phyloP scores from a whole-genome alignment of 1,140 invertebrate species.

The Drosophila baimaii region DNA sequence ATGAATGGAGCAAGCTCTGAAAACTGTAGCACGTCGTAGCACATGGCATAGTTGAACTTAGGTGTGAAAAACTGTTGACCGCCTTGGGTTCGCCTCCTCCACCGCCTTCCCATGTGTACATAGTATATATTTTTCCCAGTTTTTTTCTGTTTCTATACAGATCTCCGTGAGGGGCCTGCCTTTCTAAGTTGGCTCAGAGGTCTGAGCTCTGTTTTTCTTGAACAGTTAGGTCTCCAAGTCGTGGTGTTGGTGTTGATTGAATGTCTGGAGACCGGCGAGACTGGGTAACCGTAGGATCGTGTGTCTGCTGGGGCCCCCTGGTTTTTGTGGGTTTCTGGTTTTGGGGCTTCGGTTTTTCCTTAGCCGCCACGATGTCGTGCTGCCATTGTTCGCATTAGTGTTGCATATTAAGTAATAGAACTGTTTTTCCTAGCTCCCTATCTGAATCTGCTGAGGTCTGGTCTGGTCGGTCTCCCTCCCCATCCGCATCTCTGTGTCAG shows the following conservation, averaged over 20 bases:
- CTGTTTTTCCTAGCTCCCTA: conserved; percentile 66
- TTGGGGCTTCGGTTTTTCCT: conserved; percentile 41
- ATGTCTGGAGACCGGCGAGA: conserved; percentile 43
- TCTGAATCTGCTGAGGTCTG: conserved; percentile 31
- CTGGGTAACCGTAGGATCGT: conserved; percentile 52
- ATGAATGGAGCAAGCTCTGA: conserved; percentile 25
- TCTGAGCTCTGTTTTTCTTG: conserved; percentile 2
- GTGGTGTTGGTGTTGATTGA: conserved; percentile 51
- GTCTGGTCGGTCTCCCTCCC: conserved; percentile 14
- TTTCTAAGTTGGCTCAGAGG: conserved; percentile 43
- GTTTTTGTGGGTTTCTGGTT: conserved; percentile 45
- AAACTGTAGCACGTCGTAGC: conserved; percentile 50
- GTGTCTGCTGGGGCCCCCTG: conserved; percentile 35
- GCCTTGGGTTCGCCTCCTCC: conserved; percentile 27
- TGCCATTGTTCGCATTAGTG: conserved; percentile 77
- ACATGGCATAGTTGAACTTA: conserved; percentile 21
- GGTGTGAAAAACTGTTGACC: conserved; percentile 61
- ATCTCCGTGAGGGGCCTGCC: conserved; percentile 29
- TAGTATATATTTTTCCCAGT: conserved; percentile 17
- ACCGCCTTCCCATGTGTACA: conserved; percentile 7
- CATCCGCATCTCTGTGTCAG: conserved; percentile 19
- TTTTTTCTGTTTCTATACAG: conserved; percentile 20
- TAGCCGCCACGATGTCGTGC: conserved; percentile 58
- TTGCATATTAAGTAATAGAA: conserved; percentile 80
- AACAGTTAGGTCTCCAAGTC: conserved; percentile 21